Evolutionary conservation across 2,797 vertebrate genomes (phyloP).

Genomic region (Trachops cirrhosus): DNA sequence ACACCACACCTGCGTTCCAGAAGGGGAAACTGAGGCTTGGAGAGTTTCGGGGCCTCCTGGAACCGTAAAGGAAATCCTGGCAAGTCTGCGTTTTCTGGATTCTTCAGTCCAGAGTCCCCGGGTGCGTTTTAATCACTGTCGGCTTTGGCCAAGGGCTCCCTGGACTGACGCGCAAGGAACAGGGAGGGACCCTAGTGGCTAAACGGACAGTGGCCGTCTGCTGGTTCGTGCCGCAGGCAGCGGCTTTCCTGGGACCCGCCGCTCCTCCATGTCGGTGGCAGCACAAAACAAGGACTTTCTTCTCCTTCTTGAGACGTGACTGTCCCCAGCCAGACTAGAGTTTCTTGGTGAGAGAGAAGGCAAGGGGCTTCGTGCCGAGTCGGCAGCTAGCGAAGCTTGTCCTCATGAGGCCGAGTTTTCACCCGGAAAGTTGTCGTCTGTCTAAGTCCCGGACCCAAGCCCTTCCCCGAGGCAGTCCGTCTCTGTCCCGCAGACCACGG

Average conservation of each 20-base stretch:
- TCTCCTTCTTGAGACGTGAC: accelerated
- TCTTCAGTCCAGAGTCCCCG: neutral
- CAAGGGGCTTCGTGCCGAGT: accelerated
- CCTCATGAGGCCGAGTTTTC: accelerated
- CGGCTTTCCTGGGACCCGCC: accelerated
- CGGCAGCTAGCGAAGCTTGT: accelerated
- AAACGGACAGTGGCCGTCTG: accelerated
- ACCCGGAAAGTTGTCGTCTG: accelerated
- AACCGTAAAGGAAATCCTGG: neutral
- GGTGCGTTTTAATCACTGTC: neutral
- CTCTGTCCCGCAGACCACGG: neutral
- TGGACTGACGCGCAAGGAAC: accelerated
- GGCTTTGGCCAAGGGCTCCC: neutral
- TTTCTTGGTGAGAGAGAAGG: neutral
- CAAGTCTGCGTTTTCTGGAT: neutral
- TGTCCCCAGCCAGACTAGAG: accelerated
- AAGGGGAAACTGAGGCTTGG: neutral
- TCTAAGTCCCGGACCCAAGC: neutral
- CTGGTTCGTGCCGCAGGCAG: neutral
- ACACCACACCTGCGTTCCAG: accelerated
- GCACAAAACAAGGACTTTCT: neutral
- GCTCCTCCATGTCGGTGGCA: accelerated
- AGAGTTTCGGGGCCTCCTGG: neutral
- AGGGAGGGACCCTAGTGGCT: accelerated
- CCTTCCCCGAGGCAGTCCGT: accelerated